Evolutionary conservation across 2,113 vertebrate species (phyloP).

Genomic region (Ranitomeya variabilis): DNA sequence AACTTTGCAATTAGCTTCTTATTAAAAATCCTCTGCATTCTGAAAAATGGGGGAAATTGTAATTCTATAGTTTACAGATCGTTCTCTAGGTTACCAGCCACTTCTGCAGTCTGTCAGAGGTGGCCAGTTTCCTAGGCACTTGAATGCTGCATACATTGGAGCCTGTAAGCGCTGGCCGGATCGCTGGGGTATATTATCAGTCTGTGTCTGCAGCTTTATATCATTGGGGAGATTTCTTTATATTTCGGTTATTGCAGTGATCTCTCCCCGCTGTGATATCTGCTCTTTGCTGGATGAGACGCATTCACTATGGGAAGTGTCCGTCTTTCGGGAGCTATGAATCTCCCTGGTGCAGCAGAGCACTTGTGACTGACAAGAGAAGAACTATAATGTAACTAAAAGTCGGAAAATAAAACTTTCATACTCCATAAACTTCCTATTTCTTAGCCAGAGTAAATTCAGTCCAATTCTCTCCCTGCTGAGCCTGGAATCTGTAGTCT

Average conservation of each 20-base stretch:
- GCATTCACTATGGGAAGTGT: constrained; percentile 47
- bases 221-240: neutral
- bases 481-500: neutral
- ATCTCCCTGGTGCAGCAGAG: constrained; percentile 31
- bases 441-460: neutral
- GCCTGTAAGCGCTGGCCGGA: too few species aligned
- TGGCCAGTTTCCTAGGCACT: too few species aligned
- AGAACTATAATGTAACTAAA: constrained; percentile 15
- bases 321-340: constrained; percentile 45
- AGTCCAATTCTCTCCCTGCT: neutral
- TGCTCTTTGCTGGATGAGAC: constrained; percentile 32
- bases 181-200: too few species aligned
- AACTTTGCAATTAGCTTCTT: too few species aligned
- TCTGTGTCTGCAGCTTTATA: neutral
- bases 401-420: constrained; percentile 8
- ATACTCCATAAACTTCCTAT: neutral
- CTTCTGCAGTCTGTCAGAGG: too few species aligned
- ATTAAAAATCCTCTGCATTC: too few species aligned
- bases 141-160: too few species aligned
- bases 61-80: too few species aligned
- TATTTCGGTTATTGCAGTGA: neutral
- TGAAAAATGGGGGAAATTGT: too few species aligned
- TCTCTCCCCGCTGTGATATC: neutral
- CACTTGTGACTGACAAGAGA: constrained; percentile 26
- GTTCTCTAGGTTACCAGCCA: too few species aligned